Percentiles rank a stretch among this genome's conserved stretches.
Evolutionary conservation across 2,113 vertebrate species (phyloP).

Genomic region (Psittacus erithacus): DNA sequence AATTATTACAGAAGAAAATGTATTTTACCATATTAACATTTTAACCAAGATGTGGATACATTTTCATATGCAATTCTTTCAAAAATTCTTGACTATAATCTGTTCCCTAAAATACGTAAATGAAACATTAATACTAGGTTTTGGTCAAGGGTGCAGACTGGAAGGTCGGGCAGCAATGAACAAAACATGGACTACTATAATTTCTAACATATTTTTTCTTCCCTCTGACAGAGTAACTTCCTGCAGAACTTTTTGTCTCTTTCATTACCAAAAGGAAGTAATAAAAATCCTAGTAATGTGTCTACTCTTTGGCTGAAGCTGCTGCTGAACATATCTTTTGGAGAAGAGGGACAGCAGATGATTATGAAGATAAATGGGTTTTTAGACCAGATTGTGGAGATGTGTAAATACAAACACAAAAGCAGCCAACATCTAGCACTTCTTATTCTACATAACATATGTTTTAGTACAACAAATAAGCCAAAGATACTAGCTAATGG

Average conservation of each 20-base stretch:
- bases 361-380: conserved; percentile 85
- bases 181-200: not conserved
- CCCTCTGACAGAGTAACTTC: conserved; percentile 88
- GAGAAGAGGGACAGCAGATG: conserved; percentile 91
- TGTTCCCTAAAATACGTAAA: not conserved
- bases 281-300: conserved; percentile 59
- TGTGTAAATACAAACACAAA: conserved; percentile 80
- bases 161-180: not conserved
- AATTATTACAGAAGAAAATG: not conserved
- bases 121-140: not conserved
- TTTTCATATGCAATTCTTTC: not conserved
- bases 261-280: conserved; percentile 79
- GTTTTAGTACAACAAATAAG: conserved; percentile 86
- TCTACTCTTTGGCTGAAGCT: conserved; percentile 87
- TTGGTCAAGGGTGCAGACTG: not conserved
- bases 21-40: not conserved
- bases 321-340: conserved; percentile 85
- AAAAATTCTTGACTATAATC: not conserved
- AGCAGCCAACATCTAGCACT: conserved; percentile 68
- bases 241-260: conserved; percentile 88
- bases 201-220: not conserved
- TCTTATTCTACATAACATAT: conserved; percentile 86
- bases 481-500: conserved; percentile 88
- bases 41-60: not conserved
- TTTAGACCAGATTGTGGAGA: conserved; percentile 86